These are phyloP conservation scores for Fopius arisanus DNA, from an alignment of 1,140 invertebrate genomes.

Conservation along the genomic window DNA sequence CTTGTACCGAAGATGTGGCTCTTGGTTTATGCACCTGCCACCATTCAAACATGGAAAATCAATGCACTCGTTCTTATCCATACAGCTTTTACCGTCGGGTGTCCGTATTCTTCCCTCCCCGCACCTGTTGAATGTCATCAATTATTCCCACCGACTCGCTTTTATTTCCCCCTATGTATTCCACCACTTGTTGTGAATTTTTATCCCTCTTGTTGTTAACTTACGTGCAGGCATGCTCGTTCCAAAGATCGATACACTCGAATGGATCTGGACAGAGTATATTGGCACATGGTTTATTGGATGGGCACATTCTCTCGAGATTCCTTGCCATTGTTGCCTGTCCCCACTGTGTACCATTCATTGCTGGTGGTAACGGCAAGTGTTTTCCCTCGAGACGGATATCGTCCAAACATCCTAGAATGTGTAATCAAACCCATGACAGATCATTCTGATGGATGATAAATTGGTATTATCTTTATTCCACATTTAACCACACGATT, in stretches of 20 bases:
- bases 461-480: too few species aligned
- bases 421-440: neutral
- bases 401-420: conserved; percentile 80
- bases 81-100: conserved; percentile 87
- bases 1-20: conserved; percentile 81
- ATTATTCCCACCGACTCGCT: neutral
- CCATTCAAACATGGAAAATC: conserved; percentile 92
- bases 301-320: conserved; percentile 88
- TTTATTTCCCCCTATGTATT: neutral
- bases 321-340: conserved; percentile 92
- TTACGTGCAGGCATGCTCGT: conserved; percentile 97
- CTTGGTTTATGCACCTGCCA: conserved; percentile 87
- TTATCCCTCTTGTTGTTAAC: conserved; percentile 54
- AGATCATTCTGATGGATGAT: conserved; percentile 25
- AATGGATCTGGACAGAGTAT: conserved; percentile 92
- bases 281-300: conserved; percentile 92
- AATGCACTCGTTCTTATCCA: conserved; percentile 93
- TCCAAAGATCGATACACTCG: conserved; percentile 96
- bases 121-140: conserved; percentile 70
- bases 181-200: neutral
- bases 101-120: conserved; percentile 89
- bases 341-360: conserved; percentile 94
- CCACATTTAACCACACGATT: too few species aligned
- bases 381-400: conserved; percentile 91
- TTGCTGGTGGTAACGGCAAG: conserved; percentile 88